Base-by-base conservation (phyloP, 2,113 vertebrate species). In the Rhinoptilus africanus region DNA sequence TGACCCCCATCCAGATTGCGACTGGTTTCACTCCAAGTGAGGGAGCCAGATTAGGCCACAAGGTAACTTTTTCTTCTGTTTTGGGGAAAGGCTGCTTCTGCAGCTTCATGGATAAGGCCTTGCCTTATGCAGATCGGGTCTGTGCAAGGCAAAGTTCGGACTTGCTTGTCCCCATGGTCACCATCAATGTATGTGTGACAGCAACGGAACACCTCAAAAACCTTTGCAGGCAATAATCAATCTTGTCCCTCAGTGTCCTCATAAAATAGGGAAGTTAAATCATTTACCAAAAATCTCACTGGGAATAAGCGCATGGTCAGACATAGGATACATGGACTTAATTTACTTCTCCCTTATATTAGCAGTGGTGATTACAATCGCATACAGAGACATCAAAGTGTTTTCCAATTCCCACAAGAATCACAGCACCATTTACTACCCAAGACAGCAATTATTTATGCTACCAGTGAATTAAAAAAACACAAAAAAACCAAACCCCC, bases 371-470 rank as follows among this genome's bases (percentile, higher is more conserved):
- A 62, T 76, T 91, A 47, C 45, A 75, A 54, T 20, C 54, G 54
- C 87, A 67, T 23, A 35, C 72, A 62, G 74, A 80, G 69, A 73
- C 73, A 92, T 89, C 81, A 89, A 82, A 95, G 89, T 66, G 71
- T 69, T 89, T 88, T 57, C 53, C 62, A 27, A 30, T 73, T 88
- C 66, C 66, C 66, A 63, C 62, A 85, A 73, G 84, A 82, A 82
- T 68, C 57, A 45, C 34, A 78, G 51, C 39, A 72, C 27, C 18
- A 23, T 76, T 94, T 91, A 60, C 74, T 53, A 67, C 39, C 47
- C 48, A 53, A 89, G 39, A 39, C 50, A 79, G 48, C 30, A 85
- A 45, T 95, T 85, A 78, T 76, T 95, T 64, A 48, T 76, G 57
- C 35, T 93, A 53, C 30, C 19, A 28, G 53, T 48, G 12, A 80